Percentiles rank a stretch among this genome's conserved stretches.
phyloP scores from a whole-genome alignment of 2,888 invertebrate genomes.

The Nowickia ferox region DNA sequence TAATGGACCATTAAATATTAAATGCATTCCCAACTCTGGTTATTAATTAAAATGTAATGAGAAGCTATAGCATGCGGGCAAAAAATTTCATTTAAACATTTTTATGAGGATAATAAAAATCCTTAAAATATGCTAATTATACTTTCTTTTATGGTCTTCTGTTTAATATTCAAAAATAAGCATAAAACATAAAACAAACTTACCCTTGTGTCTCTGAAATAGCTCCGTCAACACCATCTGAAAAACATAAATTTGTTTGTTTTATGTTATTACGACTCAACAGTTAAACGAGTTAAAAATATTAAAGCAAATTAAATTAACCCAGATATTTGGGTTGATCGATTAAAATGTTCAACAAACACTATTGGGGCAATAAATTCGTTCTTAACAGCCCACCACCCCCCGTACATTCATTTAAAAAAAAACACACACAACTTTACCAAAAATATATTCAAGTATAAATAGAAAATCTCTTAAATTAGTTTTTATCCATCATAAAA shows the following conservation, averaged over 20 bases:
- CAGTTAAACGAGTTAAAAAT: conserved; percentile 2
- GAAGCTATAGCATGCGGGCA: background rate
- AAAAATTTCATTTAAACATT: conserved; percentile 2
- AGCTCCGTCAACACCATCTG: conserved; percentile 7
- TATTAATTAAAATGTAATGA: conserved; percentile 16
- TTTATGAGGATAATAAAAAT: conserved; percentile 20
- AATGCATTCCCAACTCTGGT: background rate
- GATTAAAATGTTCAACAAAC: conserved; percentile 45
- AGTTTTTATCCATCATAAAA: conserved; percentile 56
- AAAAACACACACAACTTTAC: background rate
- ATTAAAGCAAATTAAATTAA: conserved; percentile 18
- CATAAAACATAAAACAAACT: background rate
- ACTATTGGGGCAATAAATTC: conserved; percentile 53
- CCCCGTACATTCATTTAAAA: background rate
- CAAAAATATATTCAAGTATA: conserved; percentile 2
- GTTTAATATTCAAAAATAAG: conserved; percentile 11
- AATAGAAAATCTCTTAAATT: conserved; percentile 22
- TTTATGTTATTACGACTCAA: background rate
- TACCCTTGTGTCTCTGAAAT: background rate
- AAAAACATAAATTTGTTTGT: conserved; percentile 3
- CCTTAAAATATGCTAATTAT: conserved; percentile 32
- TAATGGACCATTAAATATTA: conserved; percentile 12
- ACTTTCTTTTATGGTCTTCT: conserved; percentile 39
- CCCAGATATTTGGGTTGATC: conserved; percentile 8
- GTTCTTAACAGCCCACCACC: background rate